Evolutionary conservation across 2,888 invertebrate genomes (phyloP).

Genomic region (Plebejus melissa): DNA sequence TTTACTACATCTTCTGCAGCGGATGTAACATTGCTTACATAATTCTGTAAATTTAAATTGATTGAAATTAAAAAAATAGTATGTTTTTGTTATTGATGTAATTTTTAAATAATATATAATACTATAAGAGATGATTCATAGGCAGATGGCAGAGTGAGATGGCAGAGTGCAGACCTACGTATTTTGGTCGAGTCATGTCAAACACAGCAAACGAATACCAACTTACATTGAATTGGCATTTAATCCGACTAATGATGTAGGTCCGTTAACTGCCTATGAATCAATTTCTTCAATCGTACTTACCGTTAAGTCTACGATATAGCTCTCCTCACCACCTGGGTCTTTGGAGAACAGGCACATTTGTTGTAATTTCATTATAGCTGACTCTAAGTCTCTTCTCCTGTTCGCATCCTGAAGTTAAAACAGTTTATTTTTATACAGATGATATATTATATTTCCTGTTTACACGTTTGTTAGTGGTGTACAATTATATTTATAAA

Average conservation of each 20-base stretch:
- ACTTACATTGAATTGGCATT: too few relatives aligned
- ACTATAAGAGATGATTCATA: too few relatives aligned
- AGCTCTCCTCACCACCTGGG: constrained; percentile 42
- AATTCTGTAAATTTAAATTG: constrained; percentile 48
- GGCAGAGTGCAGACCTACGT: too few relatives aligned
- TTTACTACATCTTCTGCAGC: constrained; percentile 46
- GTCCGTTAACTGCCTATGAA: background rate
- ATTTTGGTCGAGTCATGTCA: too few relatives aligned
- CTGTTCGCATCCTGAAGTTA: constrained; percentile 48
- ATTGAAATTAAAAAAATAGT: background rate
- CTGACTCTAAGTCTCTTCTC: constrained; percentile 51
- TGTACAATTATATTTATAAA: too few relatives aligned
- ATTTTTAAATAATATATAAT: background rate
- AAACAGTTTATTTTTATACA: background rate
- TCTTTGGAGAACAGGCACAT: constrained; percentile 51
- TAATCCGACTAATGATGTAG: too few relatives aligned
- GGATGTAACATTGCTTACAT: constrained; percentile 51
- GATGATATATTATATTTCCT: too few relatives aligned
- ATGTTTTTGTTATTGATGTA: background rate
- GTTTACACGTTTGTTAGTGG: too few relatives aligned
- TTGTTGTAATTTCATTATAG: constrained; percentile 55
- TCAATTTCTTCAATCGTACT: constrained; percentile 16
- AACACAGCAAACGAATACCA: too few relatives aligned
- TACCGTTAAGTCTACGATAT: constrained; percentile 64
- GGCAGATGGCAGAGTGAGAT: too few relatives aligned